Evolutionary conservation across 2,113 vertebrate species (phyloP).

Genomic region (Cnemophilus loriae): DNA sequence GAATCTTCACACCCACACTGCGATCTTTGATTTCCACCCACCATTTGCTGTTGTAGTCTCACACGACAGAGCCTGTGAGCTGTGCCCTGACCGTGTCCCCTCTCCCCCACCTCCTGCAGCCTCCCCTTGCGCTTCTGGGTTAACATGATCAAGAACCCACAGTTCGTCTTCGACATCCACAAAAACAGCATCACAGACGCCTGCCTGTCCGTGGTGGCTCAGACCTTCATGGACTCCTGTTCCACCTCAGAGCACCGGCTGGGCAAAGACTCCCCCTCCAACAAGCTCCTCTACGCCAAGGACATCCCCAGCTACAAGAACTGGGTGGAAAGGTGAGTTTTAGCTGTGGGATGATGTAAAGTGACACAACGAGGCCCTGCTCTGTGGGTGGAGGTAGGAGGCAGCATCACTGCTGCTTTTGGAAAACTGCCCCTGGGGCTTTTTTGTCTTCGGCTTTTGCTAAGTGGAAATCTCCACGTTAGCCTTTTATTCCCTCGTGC

Average conservation of each 20-base stretch:
- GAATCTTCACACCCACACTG: rapidly evolving
- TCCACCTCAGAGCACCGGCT: slow-evolving; percentile 96
- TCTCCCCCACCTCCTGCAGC: slow-evolving; percentile 65
- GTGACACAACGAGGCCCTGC: not conserved
- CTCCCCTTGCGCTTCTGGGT: slow-evolving; percentile 95
- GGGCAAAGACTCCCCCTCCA: slow-evolving; percentile 97
- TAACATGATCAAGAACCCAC: slow-evolving; percentile 98
- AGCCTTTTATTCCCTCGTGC: not conserved
- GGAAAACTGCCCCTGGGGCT: not conserved
- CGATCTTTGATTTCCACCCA: rapidly evolving
- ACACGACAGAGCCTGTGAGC: not conserved
- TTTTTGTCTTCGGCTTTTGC: not conserved
- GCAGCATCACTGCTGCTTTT: not conserved
- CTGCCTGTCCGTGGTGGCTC: slow-evolving; percentile 95
- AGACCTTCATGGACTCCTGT: slow-evolving; percentile 99
- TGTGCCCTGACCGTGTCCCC: not conserved
- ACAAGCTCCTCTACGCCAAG: slow-evolving; percentile 99
- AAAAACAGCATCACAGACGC: slow-evolving; percentile 99
- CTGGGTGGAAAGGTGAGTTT: slow-evolving; percentile 96
- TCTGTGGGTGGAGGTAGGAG: not conserved
- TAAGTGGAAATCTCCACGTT: not conserved
- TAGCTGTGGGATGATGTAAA: not conserved
- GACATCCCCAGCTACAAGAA: slow-evolving; percentile 99
- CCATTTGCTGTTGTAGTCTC: not conserved
- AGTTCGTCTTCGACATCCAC: slow-evolving; percentile 98